These are phyloP conservation scores for Passer domesticus DNA, from an alignment of 2,113 vertebrate genomes.

Conservation along the genomic window DNA sequence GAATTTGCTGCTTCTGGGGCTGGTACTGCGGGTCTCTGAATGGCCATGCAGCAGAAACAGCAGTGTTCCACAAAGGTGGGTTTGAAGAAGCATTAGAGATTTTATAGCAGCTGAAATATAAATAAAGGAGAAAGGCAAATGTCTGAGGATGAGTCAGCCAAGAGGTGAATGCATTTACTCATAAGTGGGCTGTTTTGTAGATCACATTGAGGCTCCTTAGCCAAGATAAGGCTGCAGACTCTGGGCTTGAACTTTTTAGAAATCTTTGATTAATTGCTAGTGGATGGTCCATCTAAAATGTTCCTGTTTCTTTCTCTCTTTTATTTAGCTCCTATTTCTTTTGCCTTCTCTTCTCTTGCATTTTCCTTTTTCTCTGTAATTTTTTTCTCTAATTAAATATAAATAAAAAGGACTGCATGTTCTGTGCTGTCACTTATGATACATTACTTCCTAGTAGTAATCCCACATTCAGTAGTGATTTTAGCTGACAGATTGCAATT, in stretches of 20 bases:
- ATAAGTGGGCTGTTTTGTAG: slow-evolving; percentile 28
- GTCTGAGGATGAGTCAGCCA: slow-evolving; percentile 60
- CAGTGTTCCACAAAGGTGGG: not conserved
- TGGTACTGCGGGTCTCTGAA: not conserved
- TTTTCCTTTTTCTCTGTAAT: not conserved
- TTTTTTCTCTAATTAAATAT: slow-evolving; percentile 44
- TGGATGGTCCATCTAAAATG: not conserved
- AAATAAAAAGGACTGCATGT: slow-evolving; percentile 45
- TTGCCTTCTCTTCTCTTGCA: not conserved
- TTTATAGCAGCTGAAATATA: slow-evolving; percentile 43
- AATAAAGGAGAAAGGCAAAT: slow-evolving; percentile 49
- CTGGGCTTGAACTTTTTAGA: slow-evolving; percentile 15
- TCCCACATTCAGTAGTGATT: not conserved
- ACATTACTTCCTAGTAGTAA: not conserved
- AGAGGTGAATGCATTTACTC: slow-evolving; percentile 39
- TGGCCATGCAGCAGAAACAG: not conserved
- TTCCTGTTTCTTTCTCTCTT: not conserved
- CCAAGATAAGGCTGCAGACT: slow-evolving; percentile 36
- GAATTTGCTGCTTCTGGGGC: not conserved
- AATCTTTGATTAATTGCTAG: slow-evolving; percentile 46
- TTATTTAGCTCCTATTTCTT: not conserved
- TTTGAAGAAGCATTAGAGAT: not conserved
- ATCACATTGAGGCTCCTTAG: slow-evolving; percentile 1
- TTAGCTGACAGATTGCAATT: slow-evolving; percentile 20
- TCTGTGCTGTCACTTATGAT: slow-evolving; percentile 20